Evolutionary conservation across 53 echinoderm and acorn worm species (phyloP).

Genomic region (Stichopus horrens): DNA sequence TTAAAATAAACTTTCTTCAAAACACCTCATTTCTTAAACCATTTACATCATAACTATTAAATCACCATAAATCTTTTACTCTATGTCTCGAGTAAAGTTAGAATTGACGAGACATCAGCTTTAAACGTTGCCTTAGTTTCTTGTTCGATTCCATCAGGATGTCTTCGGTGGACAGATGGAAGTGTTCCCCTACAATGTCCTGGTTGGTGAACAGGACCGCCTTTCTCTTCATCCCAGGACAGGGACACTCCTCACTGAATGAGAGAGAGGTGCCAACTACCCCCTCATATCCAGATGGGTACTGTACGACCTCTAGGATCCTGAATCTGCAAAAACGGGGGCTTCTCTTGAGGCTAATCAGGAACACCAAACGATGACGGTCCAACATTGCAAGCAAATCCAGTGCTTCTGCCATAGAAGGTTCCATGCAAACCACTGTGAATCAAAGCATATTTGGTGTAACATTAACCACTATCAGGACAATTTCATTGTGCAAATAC

Average conservation of each 20-base stretch:
- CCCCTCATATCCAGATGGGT: too few species aligned
- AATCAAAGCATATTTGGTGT: too few species aligned
- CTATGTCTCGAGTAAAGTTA: too few species aligned
- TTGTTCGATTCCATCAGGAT: constrained; percentile 9
- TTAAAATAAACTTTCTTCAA: too few species aligned
- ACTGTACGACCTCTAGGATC: not conserved
- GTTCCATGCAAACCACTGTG: not conserved
- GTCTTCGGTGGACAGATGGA: not conserved
- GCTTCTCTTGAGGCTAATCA: not conserved
- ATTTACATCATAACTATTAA: too few species aligned
- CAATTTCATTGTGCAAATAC: too few species aligned
- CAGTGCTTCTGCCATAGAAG: not conserved
- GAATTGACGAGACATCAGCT: not conserved
- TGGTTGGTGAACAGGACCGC: constrained; percentile 29
- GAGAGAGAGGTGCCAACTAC: not conserved
- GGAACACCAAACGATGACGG: not conserved
- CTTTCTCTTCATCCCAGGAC: not conserved
- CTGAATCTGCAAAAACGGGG: not conserved
- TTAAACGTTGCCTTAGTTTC: not conserved
- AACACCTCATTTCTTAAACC: too few species aligned
- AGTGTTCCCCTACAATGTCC: not conserved
- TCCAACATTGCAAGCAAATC: not conserved
- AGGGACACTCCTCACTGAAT: not conserved
- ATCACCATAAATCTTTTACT: too few species aligned
- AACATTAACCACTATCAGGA: too few species aligned